Evolutionary conservation across 2,888 invertebrate species (phyloP), one percentile per base, ranked within the genome.

Genomic region (Amblyjoppa fuscipennis): DNA sequence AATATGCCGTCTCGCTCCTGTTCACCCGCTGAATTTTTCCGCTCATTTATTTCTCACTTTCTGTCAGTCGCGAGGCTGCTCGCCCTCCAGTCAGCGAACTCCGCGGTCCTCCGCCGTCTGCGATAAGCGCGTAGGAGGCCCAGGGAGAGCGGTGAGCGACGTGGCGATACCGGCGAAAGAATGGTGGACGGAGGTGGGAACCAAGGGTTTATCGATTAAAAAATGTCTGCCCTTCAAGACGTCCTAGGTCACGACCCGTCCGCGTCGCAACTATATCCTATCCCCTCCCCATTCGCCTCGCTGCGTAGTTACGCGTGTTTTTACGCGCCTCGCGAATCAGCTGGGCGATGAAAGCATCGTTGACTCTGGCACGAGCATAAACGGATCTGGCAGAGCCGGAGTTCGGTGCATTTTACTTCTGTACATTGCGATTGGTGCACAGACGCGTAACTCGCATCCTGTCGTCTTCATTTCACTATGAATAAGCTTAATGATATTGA

Each of bases 201-300:
- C 85, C 89, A 90, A 91, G 91, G 88, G 90, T 90, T 92, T 94
- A 94, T 94, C 93, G 94, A 94, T 94, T 94, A 93, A 94, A 94
- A 94, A 93, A 93, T 93, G 94, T 93, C 94, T 94, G 94, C 94
- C 94, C 94, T 94, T 94, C 94, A 94, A 94, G 93, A 93, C 93
- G 92, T 93, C 93, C 93, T 94, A 94, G 94, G 94, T 94, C 94
- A 93, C 91, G 93, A 93, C 93, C 93, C 90, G 92, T 93, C 89
- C 92, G 91, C 93, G 92, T 93, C 92, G 89, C 90, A 87, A 87
- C 88, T 45, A 75, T 68, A 53, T 61, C 73, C 74, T 53, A 69
- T 66, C 78, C 38, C 74, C 66, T 64, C 61, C 49, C 13, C 4
- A 0, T 11, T 73, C 25, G 75, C 81, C 80, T 71, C 76, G 64